These are phyloP conservation scores for Hemiprocne comata DNA, from an alignment of 2,113 vertebrate species.

Conservation along the genomic window DNA sequence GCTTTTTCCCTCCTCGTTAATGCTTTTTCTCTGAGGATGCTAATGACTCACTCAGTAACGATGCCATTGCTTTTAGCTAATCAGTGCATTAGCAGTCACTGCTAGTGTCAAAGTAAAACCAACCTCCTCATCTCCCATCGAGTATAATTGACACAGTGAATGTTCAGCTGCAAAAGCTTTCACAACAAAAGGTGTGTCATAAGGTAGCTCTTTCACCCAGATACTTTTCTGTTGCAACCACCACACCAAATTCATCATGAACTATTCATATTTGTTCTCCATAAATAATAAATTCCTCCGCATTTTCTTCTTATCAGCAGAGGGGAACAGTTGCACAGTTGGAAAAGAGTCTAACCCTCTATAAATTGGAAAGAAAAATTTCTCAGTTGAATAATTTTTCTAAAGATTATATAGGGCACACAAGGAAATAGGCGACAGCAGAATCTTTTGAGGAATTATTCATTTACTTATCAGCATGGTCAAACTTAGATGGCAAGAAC, in stretches of 20 bases:
- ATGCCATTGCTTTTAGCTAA: constrained; percentile 34
- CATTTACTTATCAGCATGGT: neutral
- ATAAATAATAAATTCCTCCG: neutral
- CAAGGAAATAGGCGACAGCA: neutral
- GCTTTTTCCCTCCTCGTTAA: neutral
- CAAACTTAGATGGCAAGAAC: neutral
- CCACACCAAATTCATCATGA: neutral
- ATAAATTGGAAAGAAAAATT: neutral
- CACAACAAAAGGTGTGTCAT: neutral
- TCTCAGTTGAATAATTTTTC: neutral
- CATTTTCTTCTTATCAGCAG: neutral
- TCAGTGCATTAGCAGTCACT: constrained; percentile 1
- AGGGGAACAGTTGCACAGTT: neutral
- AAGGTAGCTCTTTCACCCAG: neutral
- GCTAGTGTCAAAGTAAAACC: neutral
- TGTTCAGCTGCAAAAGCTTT: neutral
- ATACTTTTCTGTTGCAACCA: neutral
- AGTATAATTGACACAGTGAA: neutral
- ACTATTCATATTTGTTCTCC: neutral
- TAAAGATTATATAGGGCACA: neutral
- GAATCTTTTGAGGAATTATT: neutral
- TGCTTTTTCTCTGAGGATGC: neutral
- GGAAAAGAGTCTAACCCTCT: neutral
- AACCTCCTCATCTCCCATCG: neutral
- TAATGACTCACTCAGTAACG: constrained; percentile 12